Conservation (phyloP, 1,140 invertebrate genomes). For the Triops cancriformis region DNA sequence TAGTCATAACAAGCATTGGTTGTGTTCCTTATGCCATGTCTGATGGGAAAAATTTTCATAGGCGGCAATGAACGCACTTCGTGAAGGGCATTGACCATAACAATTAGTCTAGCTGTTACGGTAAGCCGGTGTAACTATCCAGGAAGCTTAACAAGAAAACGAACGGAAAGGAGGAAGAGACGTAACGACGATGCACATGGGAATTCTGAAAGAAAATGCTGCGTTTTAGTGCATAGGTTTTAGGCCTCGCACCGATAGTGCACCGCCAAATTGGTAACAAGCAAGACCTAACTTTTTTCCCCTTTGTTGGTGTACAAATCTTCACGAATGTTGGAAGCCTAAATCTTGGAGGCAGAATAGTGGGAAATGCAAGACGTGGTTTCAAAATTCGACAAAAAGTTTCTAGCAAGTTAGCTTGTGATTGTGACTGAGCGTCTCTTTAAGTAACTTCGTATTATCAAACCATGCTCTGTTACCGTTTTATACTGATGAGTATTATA, state of each 20-base stretch:
- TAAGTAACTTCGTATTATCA: too few relatives aligned
- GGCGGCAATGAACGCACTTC: background rate
- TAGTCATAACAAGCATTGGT: background rate
- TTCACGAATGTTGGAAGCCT: too few relatives aligned
- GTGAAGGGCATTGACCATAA: conserved; percentile 5
- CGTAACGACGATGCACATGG: background rate
- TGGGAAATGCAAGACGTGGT: too few relatives aligned
- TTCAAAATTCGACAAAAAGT: too few relatives aligned
- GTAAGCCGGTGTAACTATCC: background rate
- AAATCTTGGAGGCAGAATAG: too few relatives aligned
- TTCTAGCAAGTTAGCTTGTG: too few relatives aligned
- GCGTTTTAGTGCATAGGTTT: background rate
- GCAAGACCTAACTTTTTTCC: background rate
- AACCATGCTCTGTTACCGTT: too few relatives aligned
- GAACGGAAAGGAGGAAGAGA: background rate
- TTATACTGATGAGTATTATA: background rate
- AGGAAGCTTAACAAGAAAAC: background rate
- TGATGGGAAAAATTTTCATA: background rate
- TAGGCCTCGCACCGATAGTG: background rate
- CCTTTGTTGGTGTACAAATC: background rate
- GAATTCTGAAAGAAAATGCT: background rate
- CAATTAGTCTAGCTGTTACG: background rate
- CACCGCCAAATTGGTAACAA: background rate
- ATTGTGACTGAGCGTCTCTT: too few relatives aligned
- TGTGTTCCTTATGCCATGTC: background rate